phyloP scores from a whole-genome alignment of 30 jellyfish, hydroid and myxozoan species.

The Clytia hemisphaerica region DNA sequence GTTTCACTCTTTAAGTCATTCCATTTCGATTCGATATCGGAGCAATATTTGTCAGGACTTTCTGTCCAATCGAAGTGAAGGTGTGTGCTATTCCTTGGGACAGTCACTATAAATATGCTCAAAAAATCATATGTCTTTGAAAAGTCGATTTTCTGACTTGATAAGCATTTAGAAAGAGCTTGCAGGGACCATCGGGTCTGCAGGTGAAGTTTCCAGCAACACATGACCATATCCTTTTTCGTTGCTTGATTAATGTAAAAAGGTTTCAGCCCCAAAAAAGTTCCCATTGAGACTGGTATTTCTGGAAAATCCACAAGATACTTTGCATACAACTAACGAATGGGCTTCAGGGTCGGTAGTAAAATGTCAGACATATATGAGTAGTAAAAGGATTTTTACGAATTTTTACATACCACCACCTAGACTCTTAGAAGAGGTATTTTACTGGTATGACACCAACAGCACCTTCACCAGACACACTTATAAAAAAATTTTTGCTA shows the following conservation, averaged over 20 bases:
- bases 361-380: no score
- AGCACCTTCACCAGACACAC: no score
- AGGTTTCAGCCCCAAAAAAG: conserved; percentile 9
- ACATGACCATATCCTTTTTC: background rate
- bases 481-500: no score
- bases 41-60: background rate
- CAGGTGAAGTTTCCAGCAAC: conserved; percentile 2
- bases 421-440: no score
- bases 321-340: no score
- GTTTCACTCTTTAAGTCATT: no score
- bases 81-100: conserved; percentile 14
- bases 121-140: background rate
- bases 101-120: conserved; percentile 5
- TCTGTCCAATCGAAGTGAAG: conserved; percentile 1
- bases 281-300: no score
- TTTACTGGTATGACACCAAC: no score
- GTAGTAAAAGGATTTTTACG: no score
- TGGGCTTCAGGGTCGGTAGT: no score
- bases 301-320: no score
- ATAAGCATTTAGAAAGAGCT: background rate
- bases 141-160: background rate
- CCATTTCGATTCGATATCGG: background rate
- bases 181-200: conserved; percentile 7
- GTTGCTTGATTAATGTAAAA: conserved; percentile 11
- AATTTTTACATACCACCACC: no score